These are phyloP conservation scores for Meteorus sp. DNA, from an alignment of 1,140 invertebrate genomes.

Conservation along the genomic window DNA sequence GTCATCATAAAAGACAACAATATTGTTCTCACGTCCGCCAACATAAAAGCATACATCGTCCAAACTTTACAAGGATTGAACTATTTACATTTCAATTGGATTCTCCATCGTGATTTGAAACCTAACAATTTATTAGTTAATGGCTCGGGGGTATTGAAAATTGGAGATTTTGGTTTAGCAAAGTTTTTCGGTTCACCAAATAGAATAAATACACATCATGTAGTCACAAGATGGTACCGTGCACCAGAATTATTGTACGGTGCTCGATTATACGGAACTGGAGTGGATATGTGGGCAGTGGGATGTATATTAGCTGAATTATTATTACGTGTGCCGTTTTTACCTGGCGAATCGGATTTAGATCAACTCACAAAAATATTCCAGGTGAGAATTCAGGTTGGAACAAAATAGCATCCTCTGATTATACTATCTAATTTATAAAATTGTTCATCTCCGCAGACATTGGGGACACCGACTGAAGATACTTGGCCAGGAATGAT, in stretches of 20 bases:
- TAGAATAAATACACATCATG: constrained; percentile 96
- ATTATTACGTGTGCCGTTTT: constrained; percentile 86
- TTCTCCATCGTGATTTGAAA: constrained; percentile 97
- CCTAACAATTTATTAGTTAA: constrained; percentile 98
- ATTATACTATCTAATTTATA: constrained; percentile 2
- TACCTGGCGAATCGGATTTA: constrained; percentile 95
- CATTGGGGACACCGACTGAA: constrained; percentile 88
- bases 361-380: constrained; percentile 97
- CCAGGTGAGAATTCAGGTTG: constrained; percentile 63
- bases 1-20: constrained; percentile 84
- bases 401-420: neutral
- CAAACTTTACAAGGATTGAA: constrained; percentile 95
- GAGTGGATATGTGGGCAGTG: constrained; percentile 98
- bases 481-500: constrained; percentile 90
- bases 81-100: constrained; percentile 96
- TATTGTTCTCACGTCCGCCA: constrained; percentile 87
- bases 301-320: constrained; percentile 98
- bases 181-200: constrained; percentile 97
- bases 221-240: constrained; percentile 94
- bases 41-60: constrained; percentile 95
- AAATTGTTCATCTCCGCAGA: constrained; percentile 38
- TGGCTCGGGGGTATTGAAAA: constrained; percentile 88
- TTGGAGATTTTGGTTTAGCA: constrained; percentile 98
- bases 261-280: constrained; percentile 89
- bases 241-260: constrained; percentile 96